A percentile compares a stretch with the other conserved stretches of the same genome.
Conservation (phyloP, 2,797 vertebrate genomes). For the Pachyuromys duprasi region DNA sequence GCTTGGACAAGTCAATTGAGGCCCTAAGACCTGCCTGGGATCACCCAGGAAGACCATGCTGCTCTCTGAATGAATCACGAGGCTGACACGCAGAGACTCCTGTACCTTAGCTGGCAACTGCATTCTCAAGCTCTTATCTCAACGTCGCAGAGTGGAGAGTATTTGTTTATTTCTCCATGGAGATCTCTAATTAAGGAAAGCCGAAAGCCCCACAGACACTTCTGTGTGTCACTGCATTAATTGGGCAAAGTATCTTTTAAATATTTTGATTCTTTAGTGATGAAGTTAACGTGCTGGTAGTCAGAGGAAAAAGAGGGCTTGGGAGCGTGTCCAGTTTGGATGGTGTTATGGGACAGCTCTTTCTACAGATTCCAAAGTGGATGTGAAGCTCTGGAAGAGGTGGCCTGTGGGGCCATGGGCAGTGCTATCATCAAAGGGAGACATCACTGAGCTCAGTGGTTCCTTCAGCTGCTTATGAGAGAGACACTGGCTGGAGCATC, state of each 20-base stretch:
- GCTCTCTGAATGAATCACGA: neutral
- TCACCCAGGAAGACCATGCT: constrained; percentile 68
- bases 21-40: constrained; percentile 8
- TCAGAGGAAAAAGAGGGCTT: neutral
- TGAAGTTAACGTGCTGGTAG: neutral
- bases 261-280: constrained; percentile 56
- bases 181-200: constrained; percentile 71
- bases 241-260: constrained; percentile 55
- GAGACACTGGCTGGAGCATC: fast-evolving
- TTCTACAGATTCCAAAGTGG: neutral
- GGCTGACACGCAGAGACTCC: neutral
- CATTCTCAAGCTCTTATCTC: constrained; percentile 31
- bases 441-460: neutral
- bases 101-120: neutral
- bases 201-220: constrained; percentile 8
- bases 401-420: neutral
- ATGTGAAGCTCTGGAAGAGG: too few relatives aligned
- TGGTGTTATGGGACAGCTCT: fast-evolving
- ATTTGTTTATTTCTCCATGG: constrained; percentile 72
- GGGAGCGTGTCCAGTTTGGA: neutral
- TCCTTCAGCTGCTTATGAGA: neutral
- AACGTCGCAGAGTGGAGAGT: neutral
- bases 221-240: constrained; percentile 39
- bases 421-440: neutral
- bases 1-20: constrained; percentile 50